Evolutionary conservation across 2,113 vertebrate species (phyloP).

Genomic region (Oncorhynchus masou): DNA sequence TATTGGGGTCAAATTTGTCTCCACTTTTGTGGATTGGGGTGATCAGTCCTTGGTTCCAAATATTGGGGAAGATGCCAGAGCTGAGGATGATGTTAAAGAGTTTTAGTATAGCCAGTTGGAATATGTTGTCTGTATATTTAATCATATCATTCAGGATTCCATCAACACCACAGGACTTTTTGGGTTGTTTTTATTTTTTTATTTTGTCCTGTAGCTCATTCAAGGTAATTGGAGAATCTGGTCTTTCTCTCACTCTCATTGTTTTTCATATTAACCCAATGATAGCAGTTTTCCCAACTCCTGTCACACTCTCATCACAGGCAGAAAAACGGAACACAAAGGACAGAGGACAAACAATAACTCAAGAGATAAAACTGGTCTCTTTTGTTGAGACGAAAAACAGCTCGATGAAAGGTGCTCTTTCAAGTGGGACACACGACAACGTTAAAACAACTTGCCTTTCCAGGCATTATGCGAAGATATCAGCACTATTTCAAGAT

Average conservation of each 20-base stretch:
- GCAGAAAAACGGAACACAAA: not conserved
- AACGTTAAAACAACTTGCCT: constrained; percentile 43
- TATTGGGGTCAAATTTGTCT: too few relatives aligned
- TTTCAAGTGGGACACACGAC: constrained; percentile 58
- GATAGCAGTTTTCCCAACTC: not conserved
- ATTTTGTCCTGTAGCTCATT: too few relatives aligned
- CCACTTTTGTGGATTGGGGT: too few relatives aligned
- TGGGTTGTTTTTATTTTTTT: too few relatives aligned
- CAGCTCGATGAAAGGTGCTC: constrained; percentile 39
- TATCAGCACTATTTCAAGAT: constrained; percentile 47
- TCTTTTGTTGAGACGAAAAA: constrained; percentile 57
- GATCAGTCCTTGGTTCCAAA: too few relatives aligned
- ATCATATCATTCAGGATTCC: too few relatives aligned
- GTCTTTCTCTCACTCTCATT: not conserved
- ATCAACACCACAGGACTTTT: too few relatives aligned
- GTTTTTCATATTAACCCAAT: not conserved
- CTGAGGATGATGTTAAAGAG: too few relatives aligned
- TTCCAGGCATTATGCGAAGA: constrained; percentile 52
- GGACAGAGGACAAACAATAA: constrained; percentile 50
- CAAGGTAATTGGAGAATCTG: too few relatives aligned
- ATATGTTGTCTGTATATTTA: too few relatives aligned
- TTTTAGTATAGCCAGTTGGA: too few relatives aligned
- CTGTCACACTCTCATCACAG: not conserved
- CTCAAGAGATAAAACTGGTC: constrained; percentile 58
- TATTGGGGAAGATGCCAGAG: too few relatives aligned